phyloP scores from a whole-genome alignment of 2,888 invertebrate species.

The Thyatira batis region DNA sequence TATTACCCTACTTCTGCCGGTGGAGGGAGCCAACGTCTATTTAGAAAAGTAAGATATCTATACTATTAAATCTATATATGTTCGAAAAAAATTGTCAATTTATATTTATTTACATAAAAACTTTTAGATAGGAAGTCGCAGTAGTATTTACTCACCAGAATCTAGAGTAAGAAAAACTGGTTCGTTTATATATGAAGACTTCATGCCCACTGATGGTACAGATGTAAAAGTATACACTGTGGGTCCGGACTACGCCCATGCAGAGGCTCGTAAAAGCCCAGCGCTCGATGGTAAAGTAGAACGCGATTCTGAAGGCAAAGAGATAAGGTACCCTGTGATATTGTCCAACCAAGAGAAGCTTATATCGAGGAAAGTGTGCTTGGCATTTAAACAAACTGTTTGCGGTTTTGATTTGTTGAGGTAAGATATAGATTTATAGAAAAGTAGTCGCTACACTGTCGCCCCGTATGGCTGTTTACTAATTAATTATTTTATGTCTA shows the following conservation, averaged over 20 bases:
- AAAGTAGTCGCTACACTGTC: background rate
- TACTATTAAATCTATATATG: background rate
- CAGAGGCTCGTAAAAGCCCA: conserved; percentile 99
- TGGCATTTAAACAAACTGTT: conserved; percentile 98
- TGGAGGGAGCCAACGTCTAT: conserved; percentile 98
- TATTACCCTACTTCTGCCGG: conserved; percentile 99
- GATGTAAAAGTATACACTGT: conserved; percentile 97
- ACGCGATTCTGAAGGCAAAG: conserved; percentile 98
- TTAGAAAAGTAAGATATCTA: conserved; percentile 90
- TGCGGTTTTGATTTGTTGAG: conserved; percentile 98
- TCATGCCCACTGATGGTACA: conserved; percentile 99
- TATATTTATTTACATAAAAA: background rate
- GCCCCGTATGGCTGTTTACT: no score
- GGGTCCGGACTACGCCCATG: conserved; percentile 99
- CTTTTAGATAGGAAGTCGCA: conserved; percentile 96
- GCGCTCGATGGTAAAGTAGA: conserved; percentile 99
- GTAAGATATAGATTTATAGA: conserved; percentile 53
- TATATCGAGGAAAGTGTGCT: conserved; percentile 98
- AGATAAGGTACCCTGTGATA: conserved; percentile 99
- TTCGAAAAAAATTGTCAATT: no score
- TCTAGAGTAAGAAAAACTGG: conserved; percentile 98
- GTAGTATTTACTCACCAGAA: conserved; percentile 99
- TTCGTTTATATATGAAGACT: conserved; percentile 99
- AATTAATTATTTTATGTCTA: conserved; percentile 10
- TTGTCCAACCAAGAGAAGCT: conserved; percentile 98